Conservation (phyloP, 2,888 invertebrate species). For the Hirtodrosophila duncani region DNA sequence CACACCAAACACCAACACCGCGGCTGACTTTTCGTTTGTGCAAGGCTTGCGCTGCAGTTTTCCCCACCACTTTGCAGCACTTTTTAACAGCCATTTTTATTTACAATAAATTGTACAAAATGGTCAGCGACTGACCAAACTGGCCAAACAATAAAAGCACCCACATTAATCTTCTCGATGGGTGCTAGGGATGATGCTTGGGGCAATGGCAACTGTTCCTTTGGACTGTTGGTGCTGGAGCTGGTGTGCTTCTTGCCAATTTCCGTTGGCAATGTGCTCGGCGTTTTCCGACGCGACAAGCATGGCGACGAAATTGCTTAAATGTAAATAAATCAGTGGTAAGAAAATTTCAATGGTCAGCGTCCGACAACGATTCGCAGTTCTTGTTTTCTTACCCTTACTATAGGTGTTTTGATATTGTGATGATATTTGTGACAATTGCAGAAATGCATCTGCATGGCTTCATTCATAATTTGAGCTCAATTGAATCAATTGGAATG, state of each 20-base stretch:
- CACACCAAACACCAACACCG: too few species aligned
- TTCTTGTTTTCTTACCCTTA: neutral
- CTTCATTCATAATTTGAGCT: too few species aligned
- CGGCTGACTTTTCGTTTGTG: slow-evolving; percentile 9
- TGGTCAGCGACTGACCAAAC: slow-evolving; percentile 61
- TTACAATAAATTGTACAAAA: slow-evolving; percentile 64
- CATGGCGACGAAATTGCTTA: slow-evolving; percentile 73
- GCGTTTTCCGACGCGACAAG: slow-evolving; percentile 49
- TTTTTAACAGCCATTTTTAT: slow-evolving; percentile 49
- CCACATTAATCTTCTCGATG: slow-evolving; percentile 61
- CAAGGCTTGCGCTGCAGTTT: slow-evolving; percentile 5
- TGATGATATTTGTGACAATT: slow-evolving; percentile 14
- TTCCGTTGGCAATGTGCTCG: slow-evolving; percentile 67
- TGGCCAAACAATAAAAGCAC: slow-evolving; percentile 62
- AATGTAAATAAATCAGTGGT: slow-evolving; percentile 74
- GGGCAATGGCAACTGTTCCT: too few species aligned
- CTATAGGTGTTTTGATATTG: slow-evolving; percentile 16
- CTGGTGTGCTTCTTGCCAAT: slow-evolving; percentile 69
- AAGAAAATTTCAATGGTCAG: slow-evolving; percentile 75
- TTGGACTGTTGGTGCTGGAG: too few species aligned
- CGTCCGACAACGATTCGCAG: slow-evolving; percentile 8
- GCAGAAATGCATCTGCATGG: too few species aligned
- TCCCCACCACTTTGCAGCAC: neutral
- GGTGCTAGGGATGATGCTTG: too few species aligned
- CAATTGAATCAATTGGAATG: too few species aligned